phyloP scores from a whole-genome alignment of 2,797 vertebrate genomes.

The Xiphophorus birchmanni region DNA sequence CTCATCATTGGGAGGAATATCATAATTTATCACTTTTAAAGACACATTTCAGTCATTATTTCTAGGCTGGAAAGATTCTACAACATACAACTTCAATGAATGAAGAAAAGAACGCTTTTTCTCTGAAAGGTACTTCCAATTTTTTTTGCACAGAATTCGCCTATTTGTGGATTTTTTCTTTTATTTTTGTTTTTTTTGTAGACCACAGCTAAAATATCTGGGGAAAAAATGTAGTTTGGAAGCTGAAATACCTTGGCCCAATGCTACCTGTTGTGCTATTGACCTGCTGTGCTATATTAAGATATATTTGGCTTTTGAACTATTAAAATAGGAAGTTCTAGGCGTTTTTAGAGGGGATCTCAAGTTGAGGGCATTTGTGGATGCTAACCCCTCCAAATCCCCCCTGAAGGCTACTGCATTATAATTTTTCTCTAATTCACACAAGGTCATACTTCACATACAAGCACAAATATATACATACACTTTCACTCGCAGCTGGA shows the following conservation, averaged over 20 bases:
- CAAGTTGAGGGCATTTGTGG: neutral
- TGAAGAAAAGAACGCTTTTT: neutral
- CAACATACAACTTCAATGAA: neutral
- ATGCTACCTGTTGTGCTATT: too few species aligned
- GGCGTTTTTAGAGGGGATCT: neutral
- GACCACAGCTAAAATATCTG: too few species aligned
- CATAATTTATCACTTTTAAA: neutral
- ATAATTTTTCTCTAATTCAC: neutral
- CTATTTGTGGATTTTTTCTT: neutral
- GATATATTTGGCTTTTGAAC: neutral
- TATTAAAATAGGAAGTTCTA: neutral
- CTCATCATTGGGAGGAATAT: neutral
- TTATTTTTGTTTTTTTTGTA: too few species aligned
- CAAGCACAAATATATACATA: neutral
- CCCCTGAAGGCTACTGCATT: too few species aligned
- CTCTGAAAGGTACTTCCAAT: neutral
- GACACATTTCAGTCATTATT: neutral
- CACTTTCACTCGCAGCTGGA: neutral
- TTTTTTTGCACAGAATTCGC: neutral
- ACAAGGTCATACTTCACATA: neutral
- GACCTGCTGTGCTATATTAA: neutral
- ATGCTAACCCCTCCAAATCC: neutral
- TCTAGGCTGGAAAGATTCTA: neutral
- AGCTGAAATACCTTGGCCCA: too few species aligned
- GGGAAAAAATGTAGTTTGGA: too few species aligned